Evolutionary conservation across 2,888 invertebrate species (phyloP), one percentile per base, ranked within the genome.

Genomic region (Standfussiana lucernea): DNA sequence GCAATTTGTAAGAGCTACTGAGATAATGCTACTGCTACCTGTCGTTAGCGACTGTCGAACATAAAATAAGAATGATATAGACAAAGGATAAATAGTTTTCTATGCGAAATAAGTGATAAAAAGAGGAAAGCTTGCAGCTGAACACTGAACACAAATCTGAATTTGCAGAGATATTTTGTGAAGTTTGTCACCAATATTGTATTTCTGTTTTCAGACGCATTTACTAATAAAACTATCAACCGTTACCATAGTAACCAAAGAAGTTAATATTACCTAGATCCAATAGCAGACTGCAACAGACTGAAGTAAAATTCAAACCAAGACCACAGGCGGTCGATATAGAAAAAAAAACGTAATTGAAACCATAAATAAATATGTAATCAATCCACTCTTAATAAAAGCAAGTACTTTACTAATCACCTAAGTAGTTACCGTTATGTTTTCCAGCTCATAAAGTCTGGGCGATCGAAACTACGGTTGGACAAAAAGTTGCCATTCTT

Each of bases 381-480:
- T 64, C 10, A 15, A 56, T 56, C 35, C 13, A 62, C 45, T 62
- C 40, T 77, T 45, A 59, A 69, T 59, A 18, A 53, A 61, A 65
- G 35, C 64, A 61, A 65, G 35, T 68, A 71, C n/a, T 61, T 50
- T 11, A 47, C 11, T 84, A 72, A 84, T 75, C 61, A 82, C n/a
- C 32, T 62, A 62, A 53, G 28, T 62, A 82, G 35, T 71, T 28
- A 84, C 70, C 32, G 45, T 53, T 53, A 64, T 32, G 42, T 85
- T 85, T 88, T 91, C 90, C 89, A 91, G 89, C 86, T 90, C 90
- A 89, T 92, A 93, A 93, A 92, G 75, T 84, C 62, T 70, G 74
- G 78, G 89, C 88, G 89, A 91, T 90, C 88, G 88, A 91, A 93
- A 93, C 92, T 91, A 82, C 87, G 89, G 86, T 90, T 92, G 90